Evolutionary conservation across 2,113 vertebrate species (phyloP).

Genomic region (Microcebus griseorufus): DNA sequence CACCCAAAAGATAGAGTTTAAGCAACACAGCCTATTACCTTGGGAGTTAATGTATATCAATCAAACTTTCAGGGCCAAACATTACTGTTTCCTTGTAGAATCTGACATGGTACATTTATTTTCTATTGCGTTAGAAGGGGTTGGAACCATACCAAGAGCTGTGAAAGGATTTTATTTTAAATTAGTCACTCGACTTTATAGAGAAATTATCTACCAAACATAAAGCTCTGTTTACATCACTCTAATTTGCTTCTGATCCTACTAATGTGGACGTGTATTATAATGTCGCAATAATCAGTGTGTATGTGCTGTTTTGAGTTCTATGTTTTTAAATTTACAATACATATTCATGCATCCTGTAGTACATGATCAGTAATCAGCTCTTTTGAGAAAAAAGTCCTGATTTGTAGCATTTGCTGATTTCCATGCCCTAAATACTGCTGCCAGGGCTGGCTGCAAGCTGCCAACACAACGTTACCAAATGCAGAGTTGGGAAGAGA

Average conservation of each 20-base stretch:
- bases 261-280: neutral
- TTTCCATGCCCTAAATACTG: neutral
- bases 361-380: neutral
- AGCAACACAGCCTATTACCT: neutral
- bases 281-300: neutral
- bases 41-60: constrained; percentile 17
- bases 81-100: constrained; percentile 27
- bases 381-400: neutral
- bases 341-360: neutral
- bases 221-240: constrained; percentile 25
- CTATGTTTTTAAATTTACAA: neutral
- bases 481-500: no score
- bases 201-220: constrained; percentile 50
- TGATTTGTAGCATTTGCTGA: neutral
- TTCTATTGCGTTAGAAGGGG: constrained; percentile 56
- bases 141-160: constrained; percentile 57
- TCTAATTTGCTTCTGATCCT: constrained; percentile 27
- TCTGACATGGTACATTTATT: constrained; percentile 55
- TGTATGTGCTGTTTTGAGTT: neutral
- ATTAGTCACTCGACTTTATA: constrained; percentile 58
- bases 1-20: constrained; percentile 43
- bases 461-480: rapidly evolving
- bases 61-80: neutral
- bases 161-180: constrained; percentile 48
- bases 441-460: neutral